phyloP scores from a whole-genome alignment of 2,113 vertebrate genomes.

The Pachypanchax playfairii region DNA sequence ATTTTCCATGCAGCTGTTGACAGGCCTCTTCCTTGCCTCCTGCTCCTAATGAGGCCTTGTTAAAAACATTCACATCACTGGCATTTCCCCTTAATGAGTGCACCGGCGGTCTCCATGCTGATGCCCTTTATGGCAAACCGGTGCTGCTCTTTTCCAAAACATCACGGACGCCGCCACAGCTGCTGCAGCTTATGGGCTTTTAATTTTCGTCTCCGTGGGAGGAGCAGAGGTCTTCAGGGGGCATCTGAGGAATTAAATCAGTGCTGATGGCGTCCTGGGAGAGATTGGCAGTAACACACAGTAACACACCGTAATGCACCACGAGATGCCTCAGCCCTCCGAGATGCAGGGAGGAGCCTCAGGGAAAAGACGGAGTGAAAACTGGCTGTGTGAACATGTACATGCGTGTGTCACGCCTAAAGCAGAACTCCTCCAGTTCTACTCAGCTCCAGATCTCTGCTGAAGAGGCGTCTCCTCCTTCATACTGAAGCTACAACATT shows the following conservation, averaged over 20 bases:
- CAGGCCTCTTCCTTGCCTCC: constrained; percentile 25
- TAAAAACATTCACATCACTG: constrained; percentile 65
- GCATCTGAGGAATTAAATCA: constrained; percentile 64
- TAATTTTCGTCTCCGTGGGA: constrained; percentile 44
- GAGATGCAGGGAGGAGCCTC: constrained; percentile 38
- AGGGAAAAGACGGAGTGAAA: constrained; percentile 6
- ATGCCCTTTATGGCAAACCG: constrained; percentile 39
- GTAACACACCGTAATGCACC: constrained; percentile 36
- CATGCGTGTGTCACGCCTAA: constrained; percentile 2
- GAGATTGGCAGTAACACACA: constrained; percentile 42
- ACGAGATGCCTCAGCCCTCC: constrained; percentile 7
- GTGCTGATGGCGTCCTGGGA: constrained; percentile 55
- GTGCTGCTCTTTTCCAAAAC: constrained; percentile 63
- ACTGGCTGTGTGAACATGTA: background rate
- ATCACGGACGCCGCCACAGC: constrained; percentile 47
- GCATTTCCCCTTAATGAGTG: constrained; percentile 46
- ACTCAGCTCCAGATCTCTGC: too few species aligned
- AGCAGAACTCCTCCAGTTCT: constrained; percentile 22
- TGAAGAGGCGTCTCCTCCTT: too few species aligned
- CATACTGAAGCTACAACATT: background rate
- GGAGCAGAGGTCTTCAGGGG: constrained; percentile 35
- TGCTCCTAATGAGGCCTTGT: constrained; percentile 58
- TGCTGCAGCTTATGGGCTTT: constrained; percentile 43
- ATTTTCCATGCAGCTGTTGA: constrained; percentile 51
- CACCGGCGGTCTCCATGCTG: constrained; percentile 32